Evolutionary conservation across 2,113 vertebrate species (phyloP).

Genomic region (Candoia aspera): DNA sequence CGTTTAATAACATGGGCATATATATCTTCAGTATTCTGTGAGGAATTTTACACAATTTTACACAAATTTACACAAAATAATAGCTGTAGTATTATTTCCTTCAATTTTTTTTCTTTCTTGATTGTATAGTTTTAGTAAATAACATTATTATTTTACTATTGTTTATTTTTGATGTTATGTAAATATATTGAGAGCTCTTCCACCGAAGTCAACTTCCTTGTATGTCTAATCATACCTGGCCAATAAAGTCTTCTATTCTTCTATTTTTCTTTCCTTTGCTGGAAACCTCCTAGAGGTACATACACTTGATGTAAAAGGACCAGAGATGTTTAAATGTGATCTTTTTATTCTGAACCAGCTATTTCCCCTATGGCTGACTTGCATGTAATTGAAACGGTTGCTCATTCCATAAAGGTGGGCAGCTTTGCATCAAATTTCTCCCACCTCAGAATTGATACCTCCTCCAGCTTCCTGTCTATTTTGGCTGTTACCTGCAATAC

Average conservation of each 20-base stretch:
- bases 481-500: background rate
- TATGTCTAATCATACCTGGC: too few species aligned
- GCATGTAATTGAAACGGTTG: conserved; percentile 3
- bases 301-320: background rate
- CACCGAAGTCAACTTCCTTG: too few species aligned
- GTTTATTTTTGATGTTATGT: too few species aligned
- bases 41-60: too few species aligned
- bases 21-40: background rate
- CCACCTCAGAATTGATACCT: background rate
- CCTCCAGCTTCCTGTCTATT: background rate
- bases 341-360: background rate
- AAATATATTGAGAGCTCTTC: too few species aligned
- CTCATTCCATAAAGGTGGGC: background rate
- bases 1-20: background rate
- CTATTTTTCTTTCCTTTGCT: background rate
- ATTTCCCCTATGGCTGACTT: background rate
- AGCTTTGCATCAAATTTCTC: background rate
- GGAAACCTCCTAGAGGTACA: background rate
- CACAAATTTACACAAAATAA: too few species aligned
- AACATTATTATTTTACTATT: too few species aligned
- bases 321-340: background rate
- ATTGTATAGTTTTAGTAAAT: too few species aligned
- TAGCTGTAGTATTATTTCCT: too few species aligned
- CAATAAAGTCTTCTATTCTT: too few species aligned
- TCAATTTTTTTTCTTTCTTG: too few species aligned